Percentiles rank a stretch among this genome's conserved stretches.
Evolutionary conservation across 2,113 vertebrate species (phyloP).

Genomic region (Sinocyclocheilus grahami): DNA sequence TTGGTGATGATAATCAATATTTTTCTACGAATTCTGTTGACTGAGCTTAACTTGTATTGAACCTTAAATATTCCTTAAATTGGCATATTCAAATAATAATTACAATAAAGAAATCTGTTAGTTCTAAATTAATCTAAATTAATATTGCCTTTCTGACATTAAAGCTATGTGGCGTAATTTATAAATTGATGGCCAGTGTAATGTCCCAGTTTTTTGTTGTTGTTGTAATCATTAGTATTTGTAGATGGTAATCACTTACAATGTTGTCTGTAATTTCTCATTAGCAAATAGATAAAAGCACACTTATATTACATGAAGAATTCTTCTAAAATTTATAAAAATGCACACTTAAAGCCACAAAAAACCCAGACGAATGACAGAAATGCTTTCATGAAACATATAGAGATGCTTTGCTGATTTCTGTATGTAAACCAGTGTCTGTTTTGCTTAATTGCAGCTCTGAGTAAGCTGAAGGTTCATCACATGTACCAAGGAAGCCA

Average conservation of each 20-base stretch:
- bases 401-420: neutral
- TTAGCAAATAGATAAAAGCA: neutral
- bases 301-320: neutral
- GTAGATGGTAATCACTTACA: neutral
- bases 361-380: neutral
- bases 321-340: neutral
- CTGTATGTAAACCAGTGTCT: neutral
- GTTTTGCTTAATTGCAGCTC: conserved; percentile 75
- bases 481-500: conserved; percentile 88
- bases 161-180: neutral
- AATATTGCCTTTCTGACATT: neutral
- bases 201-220: neutral
- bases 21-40: neutral
- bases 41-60: neutral
- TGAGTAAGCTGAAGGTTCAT: conserved; percentile 93
- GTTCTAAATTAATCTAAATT: neutral
- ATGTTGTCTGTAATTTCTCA: neutral
- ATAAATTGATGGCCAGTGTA: neutral
- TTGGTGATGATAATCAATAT: neutral
- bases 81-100: neutral
- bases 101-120: neutral
- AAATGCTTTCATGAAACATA: neutral
- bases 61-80: neutral
- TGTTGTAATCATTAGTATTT: neutral
- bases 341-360: neutral